These are phyloP conservation scores for Erethizon dorsatum DNA, from an alignment of 2,797 vertebrate genomes.

Conservation along the genomic window DNA sequence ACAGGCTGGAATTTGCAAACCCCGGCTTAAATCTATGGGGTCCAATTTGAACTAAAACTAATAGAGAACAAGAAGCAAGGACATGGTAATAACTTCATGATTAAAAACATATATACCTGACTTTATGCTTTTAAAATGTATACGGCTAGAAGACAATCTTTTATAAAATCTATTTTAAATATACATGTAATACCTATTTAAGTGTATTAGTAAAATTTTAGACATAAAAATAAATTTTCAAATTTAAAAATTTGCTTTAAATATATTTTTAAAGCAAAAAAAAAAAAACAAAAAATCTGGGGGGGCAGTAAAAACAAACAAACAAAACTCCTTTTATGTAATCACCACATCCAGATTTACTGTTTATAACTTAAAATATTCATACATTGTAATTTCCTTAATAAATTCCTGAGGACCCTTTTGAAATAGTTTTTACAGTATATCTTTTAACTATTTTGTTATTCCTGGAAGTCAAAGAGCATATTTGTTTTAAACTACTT, in stretches of 20 bases:
- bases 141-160: conserved; percentile 31
- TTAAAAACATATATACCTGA: background rate
- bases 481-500: conserved; percentile 56
- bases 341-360: background rate
- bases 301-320: no score
- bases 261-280: conserved; percentile 50
- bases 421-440: conserved; percentile 46
- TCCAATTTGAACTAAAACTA: conserved; percentile 49
- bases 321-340: background rate
- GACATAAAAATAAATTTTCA: background rate
- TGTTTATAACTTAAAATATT: conserved; percentile 61
- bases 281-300: background rate
- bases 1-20: background rate
- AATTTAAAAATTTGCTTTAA: background rate
- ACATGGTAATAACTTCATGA: conserved; percentile 11
- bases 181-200: background rate
- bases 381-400: conserved; percentile 41
- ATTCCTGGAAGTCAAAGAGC: background rate
- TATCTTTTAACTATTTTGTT: conserved; percentile 54
- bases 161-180: conserved; percentile 47
- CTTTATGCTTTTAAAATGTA: background rate
- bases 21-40: background rate
- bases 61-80: conserved; percentile 25
- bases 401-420: background rate
- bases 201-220: conserved; percentile 17